Evolutionary conservation across 1,140 invertebrate species (phyloP), one percentile per base, ranked within the genome.

Genomic region (Drosophila melanica): DNA sequence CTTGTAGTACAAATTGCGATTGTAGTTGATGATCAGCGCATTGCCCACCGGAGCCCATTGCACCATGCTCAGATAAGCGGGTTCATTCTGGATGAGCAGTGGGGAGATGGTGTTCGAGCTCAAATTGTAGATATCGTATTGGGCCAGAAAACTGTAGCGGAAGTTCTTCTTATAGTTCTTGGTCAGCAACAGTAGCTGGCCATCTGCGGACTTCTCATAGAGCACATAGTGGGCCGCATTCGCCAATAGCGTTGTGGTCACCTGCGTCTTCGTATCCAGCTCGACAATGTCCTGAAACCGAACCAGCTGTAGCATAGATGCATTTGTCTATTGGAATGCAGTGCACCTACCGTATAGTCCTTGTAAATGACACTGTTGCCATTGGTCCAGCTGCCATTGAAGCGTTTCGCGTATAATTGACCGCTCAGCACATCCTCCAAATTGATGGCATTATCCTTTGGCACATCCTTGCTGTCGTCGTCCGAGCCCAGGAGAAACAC

Each of bases 1-100:
- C 57, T 94, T 92, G 57, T 97, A 97, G 90, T 96, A 98, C 48
- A 98, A 93, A 87, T 98, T 95, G 77, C 97, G 97, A 54, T 95
- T 91, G 47, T 94, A 92, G 0, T 98, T 96, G 71, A 96, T 96
- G 14, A 95, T 94, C 30, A 97, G 81, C 1, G 93, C 94, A 86
- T 95, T 95, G 2, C 93, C 93, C 12, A 92, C 92, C 0, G 84
- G 90, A 0, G 78, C 53, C 81, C 90, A 92, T 60, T 90, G 87
- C 0, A 77, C 91, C 75, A 92, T 76, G 44, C 77, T 68, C 11
- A 92, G 58, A 27, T 33, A 67, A 3, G 54, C 77, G 30, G 73
- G 77, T 6, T 76, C 63, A 8, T 77, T 77, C 41, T 78, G 57
- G 18, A 92, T 90, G 44, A 65, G 75, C 63, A 91, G 71, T 0